phyloP scores from a whole-genome alignment of 2,888 invertebrate genomes.

The Mythimna ferrago region DNA sequence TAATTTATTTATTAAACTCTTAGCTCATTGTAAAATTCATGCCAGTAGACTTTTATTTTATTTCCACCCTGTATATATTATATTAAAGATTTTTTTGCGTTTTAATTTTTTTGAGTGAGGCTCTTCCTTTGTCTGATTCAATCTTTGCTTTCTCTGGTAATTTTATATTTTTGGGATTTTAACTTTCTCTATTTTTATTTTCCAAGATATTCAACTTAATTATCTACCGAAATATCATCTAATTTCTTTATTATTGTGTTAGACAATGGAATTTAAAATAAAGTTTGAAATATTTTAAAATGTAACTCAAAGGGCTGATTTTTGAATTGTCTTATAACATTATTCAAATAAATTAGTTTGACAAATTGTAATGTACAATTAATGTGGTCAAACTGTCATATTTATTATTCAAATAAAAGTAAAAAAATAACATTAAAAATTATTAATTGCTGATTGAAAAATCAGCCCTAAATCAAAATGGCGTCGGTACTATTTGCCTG shows the following conservation, averaged over 20 bases:
- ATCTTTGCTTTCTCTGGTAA: not conserved
- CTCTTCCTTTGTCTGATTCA: constrained; percentile 31
- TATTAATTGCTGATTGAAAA: not conserved
- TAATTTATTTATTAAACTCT: constrained; percentile 68
- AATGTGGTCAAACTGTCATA: not conserved
- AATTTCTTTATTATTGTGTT: constrained; percentile 3
- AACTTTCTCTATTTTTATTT: not conserved
- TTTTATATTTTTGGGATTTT: not conserved
- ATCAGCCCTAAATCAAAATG: constrained; percentile 20
- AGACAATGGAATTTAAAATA: constrained; percentile 20
- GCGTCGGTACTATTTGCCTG: constrained; percentile 26
- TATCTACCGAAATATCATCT: not conserved
- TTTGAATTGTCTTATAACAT: not conserved
- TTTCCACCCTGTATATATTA: constrained; percentile 16
- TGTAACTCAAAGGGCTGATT: not conserved
- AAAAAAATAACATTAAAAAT: no score
- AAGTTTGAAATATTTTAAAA: not conserved
- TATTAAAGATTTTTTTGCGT: not conserved
- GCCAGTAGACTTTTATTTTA: constrained; percentile 57
- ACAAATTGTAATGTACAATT: no score
- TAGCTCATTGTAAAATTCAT: constrained; percentile 68
- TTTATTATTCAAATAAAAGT: not conserved
- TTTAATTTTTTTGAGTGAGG: constrained; percentile 3
- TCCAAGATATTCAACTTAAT: not conserved
- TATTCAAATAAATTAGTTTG: not conserved